phyloP scores from a whole-genome alignment of 2,113 vertebrate species.

The Passer montanus region DNA sequence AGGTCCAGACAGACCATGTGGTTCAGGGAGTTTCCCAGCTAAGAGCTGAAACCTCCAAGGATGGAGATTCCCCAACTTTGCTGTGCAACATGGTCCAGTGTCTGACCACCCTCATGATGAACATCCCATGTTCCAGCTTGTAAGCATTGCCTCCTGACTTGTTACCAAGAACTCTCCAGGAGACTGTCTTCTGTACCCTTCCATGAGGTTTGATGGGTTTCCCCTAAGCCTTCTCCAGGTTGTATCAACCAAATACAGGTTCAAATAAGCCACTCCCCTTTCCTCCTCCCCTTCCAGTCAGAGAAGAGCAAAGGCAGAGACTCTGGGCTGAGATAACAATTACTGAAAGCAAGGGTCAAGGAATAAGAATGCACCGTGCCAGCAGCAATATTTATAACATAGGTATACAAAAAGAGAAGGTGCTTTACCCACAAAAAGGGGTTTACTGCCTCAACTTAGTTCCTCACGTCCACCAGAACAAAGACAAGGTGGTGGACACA shows the following conservation, averaged over 20 bases:
- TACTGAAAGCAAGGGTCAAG: neutral
- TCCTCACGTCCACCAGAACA: neutral
- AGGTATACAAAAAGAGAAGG: neutral
- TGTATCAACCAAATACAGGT: neutral
- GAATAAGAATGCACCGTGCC: neutral
- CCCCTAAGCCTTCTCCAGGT: neutral
- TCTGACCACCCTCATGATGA: neutral
- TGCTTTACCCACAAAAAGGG: neutral
- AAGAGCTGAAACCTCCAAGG: neutral
- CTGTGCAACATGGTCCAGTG: fast-evolving
- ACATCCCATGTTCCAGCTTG: neutral
- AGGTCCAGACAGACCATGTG: neutral
- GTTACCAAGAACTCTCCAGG: neutral
- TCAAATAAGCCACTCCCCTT: neutral
- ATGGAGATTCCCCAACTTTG: fast-evolving
- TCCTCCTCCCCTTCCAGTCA: too few species aligned
- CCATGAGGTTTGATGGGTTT: neutral
- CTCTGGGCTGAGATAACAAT: neutral
- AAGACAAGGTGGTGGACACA: neutral
- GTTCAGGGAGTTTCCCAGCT: neutral
- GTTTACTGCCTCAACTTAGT: neutral
- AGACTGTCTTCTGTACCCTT: neutral
- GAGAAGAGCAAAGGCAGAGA: neutral
- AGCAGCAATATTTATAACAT: neutral
- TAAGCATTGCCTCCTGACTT: neutral